Base-by-base conservation (phyloP, 2,888 invertebrate species). In the Cantharis rustica region DNA sequence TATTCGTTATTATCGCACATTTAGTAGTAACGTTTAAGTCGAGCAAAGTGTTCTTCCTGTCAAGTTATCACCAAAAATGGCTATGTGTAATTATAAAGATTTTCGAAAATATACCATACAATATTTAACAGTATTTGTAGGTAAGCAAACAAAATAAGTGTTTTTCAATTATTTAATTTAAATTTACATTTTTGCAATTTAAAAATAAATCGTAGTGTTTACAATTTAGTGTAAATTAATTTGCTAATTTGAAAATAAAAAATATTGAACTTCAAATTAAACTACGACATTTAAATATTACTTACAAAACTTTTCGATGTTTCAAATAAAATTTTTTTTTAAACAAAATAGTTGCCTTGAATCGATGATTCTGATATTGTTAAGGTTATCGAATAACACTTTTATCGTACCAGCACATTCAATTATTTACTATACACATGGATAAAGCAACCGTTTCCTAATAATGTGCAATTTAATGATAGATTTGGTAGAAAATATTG, bases 51-150 rank as follows among this genome's bases (percentile, higher is more conserved):
- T 16, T 66, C 64, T 66, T 66, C 64, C 64, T 66, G n/a, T 66
- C 64, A 66, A 66, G 17, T 66, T 66, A 20, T 66, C 64, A 7
- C 47, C n/a, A 66, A 66, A 64, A 66, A 66, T 66, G 64, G 64
- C 23, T 17, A 7, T 66, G 17, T 69, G 69, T 16, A 10, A 27
- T 69, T 9, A 1, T 13, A 31, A 31, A 3, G 16, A 69, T 15
- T 69, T 23, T 9, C 16, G 16, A 47, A 69, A 69, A 69, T 69
- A 69, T 69, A 27, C 16, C 2, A 69, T 69, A 23, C 69, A 69
- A 69, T 69, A 31, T 13, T 26, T 69, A 16, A 31, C 69, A 47
- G 69, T 69, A 26, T 69, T 69, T 27, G 69, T 69, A 31, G 69
- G 69, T 26, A 69, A 31, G 69, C 31, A 10, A 2, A 7, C 2